A percentile compares a stretch with the other conserved stretches of the same genome.
These are phyloP conservation scores for Pseudopipra pipra DNA, from an alignment of 2,113 vertebrate genomes.

Conservation along the genomic window DNA sequence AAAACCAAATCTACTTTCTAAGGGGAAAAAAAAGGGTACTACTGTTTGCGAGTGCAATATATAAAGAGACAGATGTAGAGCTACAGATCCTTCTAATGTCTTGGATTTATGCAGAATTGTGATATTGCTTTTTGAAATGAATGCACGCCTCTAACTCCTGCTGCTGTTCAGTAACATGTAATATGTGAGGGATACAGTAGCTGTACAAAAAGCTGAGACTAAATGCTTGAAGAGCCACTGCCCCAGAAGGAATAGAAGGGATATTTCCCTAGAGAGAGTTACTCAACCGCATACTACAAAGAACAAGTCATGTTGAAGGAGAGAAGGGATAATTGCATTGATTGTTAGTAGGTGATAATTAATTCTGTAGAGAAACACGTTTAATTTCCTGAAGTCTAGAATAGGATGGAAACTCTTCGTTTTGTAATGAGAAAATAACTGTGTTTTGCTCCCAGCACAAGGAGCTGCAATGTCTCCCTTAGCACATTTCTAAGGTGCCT, in stretches of 20 bases:
- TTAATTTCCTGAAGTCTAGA: slow-evolving; percentile 57
- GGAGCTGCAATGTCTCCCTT: background rate
- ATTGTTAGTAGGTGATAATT: slow-evolving; percentile 63
- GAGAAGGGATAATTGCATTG: slow-evolving; percentile 65
- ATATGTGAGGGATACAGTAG: background rate
- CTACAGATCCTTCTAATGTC: background rate
- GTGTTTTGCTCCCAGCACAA: background rate
- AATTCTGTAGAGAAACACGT: slow-evolving; percentile 52
- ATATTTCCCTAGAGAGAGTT: slow-evolving; percentile 61
- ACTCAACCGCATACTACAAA: slow-evolving; percentile 40
- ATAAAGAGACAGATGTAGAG: background rate
- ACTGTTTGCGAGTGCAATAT: background rate
- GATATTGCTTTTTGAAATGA: background rate
- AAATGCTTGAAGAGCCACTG: slow-evolving; percentile 40
- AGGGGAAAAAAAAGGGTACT: background rate
- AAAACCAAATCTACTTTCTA: background rate
- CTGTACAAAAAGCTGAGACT: slow-evolving; percentile 31
- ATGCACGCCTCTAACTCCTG: background rate
- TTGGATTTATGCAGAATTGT: background rate
- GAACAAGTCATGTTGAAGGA: slow-evolving; percentile 50
- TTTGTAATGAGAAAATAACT: slow-evolving; percentile 48
- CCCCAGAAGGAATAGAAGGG: slow-evolving; percentile 46
- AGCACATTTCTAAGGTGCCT: background rate
- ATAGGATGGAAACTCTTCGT: slow-evolving; percentile 13
- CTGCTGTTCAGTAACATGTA: background rate